Conservation (phyloP, 1,140 invertebrate species). For the Drosophila nigromelanica region DNA sequence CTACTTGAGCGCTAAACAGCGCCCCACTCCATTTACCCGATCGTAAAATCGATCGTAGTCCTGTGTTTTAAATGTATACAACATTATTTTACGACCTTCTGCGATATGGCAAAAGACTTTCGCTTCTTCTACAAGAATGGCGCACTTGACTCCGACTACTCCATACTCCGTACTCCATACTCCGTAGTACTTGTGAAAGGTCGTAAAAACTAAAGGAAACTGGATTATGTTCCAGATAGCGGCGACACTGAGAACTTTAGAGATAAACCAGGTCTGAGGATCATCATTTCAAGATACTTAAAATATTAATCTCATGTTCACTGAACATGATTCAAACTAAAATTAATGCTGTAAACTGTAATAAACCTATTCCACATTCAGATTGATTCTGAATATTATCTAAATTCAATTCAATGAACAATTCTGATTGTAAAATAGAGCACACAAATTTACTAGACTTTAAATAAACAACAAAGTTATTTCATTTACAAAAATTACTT, state of each 20-base stretch:
- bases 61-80: slow-evolving; percentile 77
- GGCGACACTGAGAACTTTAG: slow-evolving; percentile 30
- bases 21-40: slow-evolving; percentile 6
- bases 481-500: slow-evolving; percentile 30
- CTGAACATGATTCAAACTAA: not conserved
- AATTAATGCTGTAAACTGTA: no score
- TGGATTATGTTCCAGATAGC: slow-evolving; percentile 58
- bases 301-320: not conserved
- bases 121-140: slow-evolving; percentile 54
- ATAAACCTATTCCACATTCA: not conserved
- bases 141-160: slow-evolving; percentile 62
- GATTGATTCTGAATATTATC: not conserved
- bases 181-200: slow-evolving; percentile 54
- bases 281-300: slow-evolving; percentile 31
- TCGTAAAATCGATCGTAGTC: slow-evolving; percentile 70
- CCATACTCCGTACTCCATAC: not conserved
- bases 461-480: slow-evolving; percentile 42
- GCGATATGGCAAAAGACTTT: slow-evolving; percentile 71
- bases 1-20: slow-evolving; percentile 59
- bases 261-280: slow-evolving; percentile 52
- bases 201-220: slow-evolving; percentile 69
- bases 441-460: slow-evolving; percentile 5
- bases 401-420: not conserved
- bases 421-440: not conserved
- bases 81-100: slow-evolving; percentile 74